A percentile compares a stretch with the other conserved stretches of the same genome.
Conservation (phyloP, 2,888 invertebrate species). For the Melipona bicolor region DNA sequence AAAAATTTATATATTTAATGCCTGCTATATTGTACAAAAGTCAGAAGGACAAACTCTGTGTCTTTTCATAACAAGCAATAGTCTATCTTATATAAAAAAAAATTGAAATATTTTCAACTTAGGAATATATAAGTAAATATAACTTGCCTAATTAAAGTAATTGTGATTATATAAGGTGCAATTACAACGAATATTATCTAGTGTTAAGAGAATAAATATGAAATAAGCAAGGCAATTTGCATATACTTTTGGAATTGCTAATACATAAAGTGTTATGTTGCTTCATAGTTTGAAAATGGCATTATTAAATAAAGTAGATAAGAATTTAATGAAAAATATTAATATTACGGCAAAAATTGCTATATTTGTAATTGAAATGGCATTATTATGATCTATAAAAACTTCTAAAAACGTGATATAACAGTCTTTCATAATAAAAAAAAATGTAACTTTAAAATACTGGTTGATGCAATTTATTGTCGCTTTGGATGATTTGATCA, state of each 20-base stretch:
- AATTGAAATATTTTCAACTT: conserved; percentile 50
- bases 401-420: conserved; percentile 64
- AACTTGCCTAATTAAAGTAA: conserved; percentile 55
- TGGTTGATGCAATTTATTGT: conserved; percentile 39
- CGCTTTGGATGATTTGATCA: conserved; percentile 28
- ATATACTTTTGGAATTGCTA: conserved; percentile 47
- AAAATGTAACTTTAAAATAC: conserved; percentile 51
- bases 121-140: conserved; percentile 45
- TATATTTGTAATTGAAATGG: conserved; percentile 58
- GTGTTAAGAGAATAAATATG: conserved; percentile 43
- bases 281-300: conserved; percentile 56
- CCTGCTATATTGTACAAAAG: conserved; percentile 58
- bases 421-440: conserved; percentile 65
- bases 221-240: conserved; percentile 47
- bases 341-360: conserved; percentile 42
- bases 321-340: conserved; percentile 38
- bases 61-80: conserved; percentile 68
- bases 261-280: conserved; percentile 48
- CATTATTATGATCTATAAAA: conserved; percentile 58
- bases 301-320: conserved; percentile 42
- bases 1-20: conserved; percentile 47
- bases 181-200: conserved; percentile 64
- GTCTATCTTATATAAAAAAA: conserved; percentile 41
- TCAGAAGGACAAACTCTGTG: conserved; percentile 52
- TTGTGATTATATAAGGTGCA: conserved; percentile 65